Evolutionary conservation across 2,888 invertebrate genomes (phyloP), one percentile per base, ranked within the genome.

Genomic region (Athalia rosae): DNA sequence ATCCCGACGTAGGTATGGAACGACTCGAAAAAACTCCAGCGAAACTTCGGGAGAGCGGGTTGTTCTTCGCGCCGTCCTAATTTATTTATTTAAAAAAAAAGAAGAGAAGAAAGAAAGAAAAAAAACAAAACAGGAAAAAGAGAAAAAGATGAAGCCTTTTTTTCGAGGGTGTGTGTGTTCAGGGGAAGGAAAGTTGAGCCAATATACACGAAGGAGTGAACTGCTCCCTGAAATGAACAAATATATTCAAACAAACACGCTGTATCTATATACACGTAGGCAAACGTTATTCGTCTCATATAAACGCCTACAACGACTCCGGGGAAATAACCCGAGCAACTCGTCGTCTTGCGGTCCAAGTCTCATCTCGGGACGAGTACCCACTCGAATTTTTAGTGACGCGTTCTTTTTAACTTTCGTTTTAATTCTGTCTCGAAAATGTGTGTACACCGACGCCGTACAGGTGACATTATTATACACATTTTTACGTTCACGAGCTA

Each of bases 221-320:
- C 77, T 45, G 73, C 71, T 61, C 43, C 67, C 67, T 78, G 80
- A 81, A 83, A 48, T 74, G 74, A 61, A 74, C 82, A 86, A 86
- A 86, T 83, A 86, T 85, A 83, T 83, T 86, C 83, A 84, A 84
- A 86, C 83, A 85, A 74, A 74, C 74, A 74, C 8, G 48, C 48
- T 4, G 43, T 53, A n/a, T 53, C n/a, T 53, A 11, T 8, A 53
- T 53, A 9, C n/a, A 53, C 77, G 81, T 79, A 79, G 80, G 80
- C 47, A 45, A 83, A 79, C 80, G 78, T 76, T 76, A 74, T 53
- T 79, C 77, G 45, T 66, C 66, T 43, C 28, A 28, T 28, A 28
- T 28, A 28, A 28, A 28, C 28, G 28, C 28, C 28, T 28, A 28
- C 28, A 28, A 28, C 28, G 28, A 28, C 28, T 79, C 80, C 76